Base-by-base conservation (phyloP, 2,113 vertebrate genomes). In the Xenopus borealis region DNA sequence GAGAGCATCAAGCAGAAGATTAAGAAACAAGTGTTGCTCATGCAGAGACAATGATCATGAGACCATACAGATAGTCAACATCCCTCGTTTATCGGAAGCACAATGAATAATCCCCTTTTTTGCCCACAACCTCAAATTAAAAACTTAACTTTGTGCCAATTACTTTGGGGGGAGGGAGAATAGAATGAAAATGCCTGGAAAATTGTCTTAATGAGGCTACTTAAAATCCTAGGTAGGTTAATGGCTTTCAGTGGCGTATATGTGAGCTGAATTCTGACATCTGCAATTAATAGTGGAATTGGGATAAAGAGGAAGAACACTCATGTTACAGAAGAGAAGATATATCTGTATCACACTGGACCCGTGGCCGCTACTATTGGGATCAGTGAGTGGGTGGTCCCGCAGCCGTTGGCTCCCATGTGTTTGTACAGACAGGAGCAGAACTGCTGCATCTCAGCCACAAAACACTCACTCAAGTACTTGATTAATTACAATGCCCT, bases 81-180 rank as follows among this genome's bases (percentile, higher is more conserved):
- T 71, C 57, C 69, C 58, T 50, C 69, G 62, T 62, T 62, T 16
- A 62, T 16, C 70, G 50, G 10, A 20, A 72, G 44, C 70, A 23
- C 20, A 44, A 62, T 47, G 14, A 58, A 50, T 72, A 30, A 61
- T 18, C 11, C 19, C 45, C 62, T 58, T 58, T 71, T 71, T 61
- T 61, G 18, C 46, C 57, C 57, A 71, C 14, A n/a, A 14, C 20
- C 20, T 61, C 58, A 61, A 23, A 23, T 27, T 45, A 46, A 19
- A 63, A 72, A 72, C 46, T 72, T 27, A 62, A 23, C 44, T 50
- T 71, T 45, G 30, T 61, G 18, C 18, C 58, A 19, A 61, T 61
- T 61, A 23, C 19, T 50, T 50, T 3, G 46, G 13, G 13, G 18
- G 5, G 7, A 61, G 20, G 20, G 3, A 3, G 10, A 19, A 61